Evolutionary conservation across 2,888 invertebrate species (phyloP).

Genomic region (Habroteleia sp.): DNA sequence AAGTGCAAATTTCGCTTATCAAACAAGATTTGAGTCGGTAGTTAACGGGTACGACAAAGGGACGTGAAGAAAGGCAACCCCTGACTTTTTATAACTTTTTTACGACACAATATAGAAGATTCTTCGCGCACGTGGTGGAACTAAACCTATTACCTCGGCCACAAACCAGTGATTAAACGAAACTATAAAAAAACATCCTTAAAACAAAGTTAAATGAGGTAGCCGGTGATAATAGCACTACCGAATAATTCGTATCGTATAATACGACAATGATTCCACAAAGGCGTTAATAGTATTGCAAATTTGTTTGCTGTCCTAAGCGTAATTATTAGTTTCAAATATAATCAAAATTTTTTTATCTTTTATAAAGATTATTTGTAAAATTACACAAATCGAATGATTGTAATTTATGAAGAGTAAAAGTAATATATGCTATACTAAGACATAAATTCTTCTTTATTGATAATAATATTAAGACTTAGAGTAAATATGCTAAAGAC

Average conservation of each 20-base stretch:
- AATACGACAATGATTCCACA: slow-evolving; percentile 17
- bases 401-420: no score
- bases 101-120: slow-evolving; percentile 78
- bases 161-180: slow-evolving; percentile 77
- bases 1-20: slow-evolving; percentile 54
- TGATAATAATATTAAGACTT: slow-evolving; percentile 34
- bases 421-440: no score
- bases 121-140: slow-evolving; percentile 70
- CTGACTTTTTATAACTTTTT: slow-evolving; percentile 78
- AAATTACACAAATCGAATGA: no score
- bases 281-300: slow-evolving; percentile 9
- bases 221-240: slow-evolving; percentile 72
- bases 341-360: slow-evolving; percentile 6
- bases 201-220: slow-evolving; percentile 80
- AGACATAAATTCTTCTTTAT: slow-evolving; percentile 26
- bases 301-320: no score
- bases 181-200: slow-evolving; percentile 76
- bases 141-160: slow-evolving; percentile 79
- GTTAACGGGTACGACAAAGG: no score
- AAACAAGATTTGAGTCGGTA: slow-evolving; percentile 51
- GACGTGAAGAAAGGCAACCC: slow-evolving; percentile 59
- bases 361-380: no score
- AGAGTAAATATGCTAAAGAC: slow-evolving; percentile 59
- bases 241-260: slow-evolving; percentile 69
- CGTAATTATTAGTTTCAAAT: no score